Evolutionary conservation across 2,888 invertebrate genomes (phyloP).

Genomic region (Tribolium freemani): DNA sequence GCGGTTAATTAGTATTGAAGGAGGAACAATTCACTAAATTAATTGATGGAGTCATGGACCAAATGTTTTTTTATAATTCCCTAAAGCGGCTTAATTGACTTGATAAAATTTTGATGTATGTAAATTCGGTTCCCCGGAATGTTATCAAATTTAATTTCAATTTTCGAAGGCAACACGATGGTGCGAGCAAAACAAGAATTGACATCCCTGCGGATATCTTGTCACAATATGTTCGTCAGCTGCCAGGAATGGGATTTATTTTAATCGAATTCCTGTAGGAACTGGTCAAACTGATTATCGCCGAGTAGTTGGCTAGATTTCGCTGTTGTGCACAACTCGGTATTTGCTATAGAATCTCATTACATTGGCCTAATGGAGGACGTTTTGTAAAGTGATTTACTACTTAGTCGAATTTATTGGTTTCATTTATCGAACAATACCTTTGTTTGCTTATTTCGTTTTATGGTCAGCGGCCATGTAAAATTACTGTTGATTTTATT

Average conservation of each 20-base stretch:
- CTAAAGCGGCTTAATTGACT: not conserved
- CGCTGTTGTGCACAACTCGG: not conserved
- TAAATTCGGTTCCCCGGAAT: not conserved
- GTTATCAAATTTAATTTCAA: slow-evolving; percentile 23
- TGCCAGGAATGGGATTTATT: slow-evolving; percentile 37
- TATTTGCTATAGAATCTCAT: slow-evolving; percentile 9
- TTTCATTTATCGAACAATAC: slow-evolving; percentile 28
- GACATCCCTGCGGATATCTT: slow-evolving; percentile 11
- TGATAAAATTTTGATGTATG: not conserved
- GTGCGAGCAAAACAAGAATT: not conserved
- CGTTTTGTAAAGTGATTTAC: slow-evolving; percentile 21
- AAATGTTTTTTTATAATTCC: not conserved
- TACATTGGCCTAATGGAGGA: slow-evolving; percentile 14
- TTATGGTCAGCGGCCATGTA: slow-evolving; percentile 8
- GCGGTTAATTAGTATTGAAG: slow-evolving; percentile 25
- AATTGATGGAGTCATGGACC: not conserved
- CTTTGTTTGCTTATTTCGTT: slow-evolving; percentile 13
- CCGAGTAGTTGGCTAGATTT: not conserved
- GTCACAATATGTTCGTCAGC: slow-evolving; percentile 29
- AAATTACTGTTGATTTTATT: slow-evolving; percentile 8
- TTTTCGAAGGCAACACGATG: slow-evolving; percentile 17
- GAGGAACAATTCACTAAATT: slow-evolving; percentile 3
- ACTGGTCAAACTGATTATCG: slow-evolving; percentile 33
- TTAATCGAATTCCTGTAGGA: slow-evolving; percentile 38
- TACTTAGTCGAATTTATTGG: slow-evolving; percentile 24